Evolutionary conservation across 2,888 invertebrate genomes (phyloP), one percentile per base, ranked within the genome.

Genomic region (Drosophila flavopinicola): DNA sequence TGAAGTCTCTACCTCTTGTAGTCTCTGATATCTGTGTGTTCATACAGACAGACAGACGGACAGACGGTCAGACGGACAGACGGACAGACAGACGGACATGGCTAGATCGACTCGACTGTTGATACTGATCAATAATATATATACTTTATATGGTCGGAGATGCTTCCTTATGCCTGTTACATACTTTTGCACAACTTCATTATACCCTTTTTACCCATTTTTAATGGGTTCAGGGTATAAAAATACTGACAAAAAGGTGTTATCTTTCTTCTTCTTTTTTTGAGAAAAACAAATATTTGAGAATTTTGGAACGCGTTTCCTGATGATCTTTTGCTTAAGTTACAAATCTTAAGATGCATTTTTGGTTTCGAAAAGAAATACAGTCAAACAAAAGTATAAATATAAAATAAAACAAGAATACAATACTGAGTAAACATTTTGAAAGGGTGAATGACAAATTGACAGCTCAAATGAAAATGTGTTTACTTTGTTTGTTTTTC

Each of bases 171-270:
- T n/a, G n/a, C n/a, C n/a, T n/a, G n/a, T n/a, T n/a, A n/a, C n/a
- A n/a, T n/a, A n/a, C n/a, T n/a, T n/a, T n/a, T n/a, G n/a, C n/a
- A n/a, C n/a, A n/a, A n/a, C n/a, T n/a, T n/a, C n/a, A n/a, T n/a
- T n/a, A n/a, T n/a, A n/a, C n/a, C n/a, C n/a, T n/a, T n/a, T n/a
- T n/a, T n/a, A n/a, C n/a, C n/a, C n/a, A n/a, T n/a, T n/a, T n/a
- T n/a, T n/a, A n/a, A n/a, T n/a, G n/a, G n/a, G n/a, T n/a, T n/a
- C n/a, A n/a, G n/a, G n/a, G n/a, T n/a, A n/a, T n/a, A n/a, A 60
- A 67, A 67, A 69, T 69, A 69, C 69, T 69, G 69, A 71, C 57
- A 58, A 29, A 37, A 11, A 23, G 39, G n/a, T n/a, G n/a, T n/a
- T n/a, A n/a, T n/a, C 32, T 25, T 23, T 54, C 30, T 25, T 39